A percentile compares a stretch with the other conserved stretches of the same genome.
phyloP scores from a whole-genome alignment of 1,140 invertebrate genomes.

The Drosophila nebulosa region DNA sequence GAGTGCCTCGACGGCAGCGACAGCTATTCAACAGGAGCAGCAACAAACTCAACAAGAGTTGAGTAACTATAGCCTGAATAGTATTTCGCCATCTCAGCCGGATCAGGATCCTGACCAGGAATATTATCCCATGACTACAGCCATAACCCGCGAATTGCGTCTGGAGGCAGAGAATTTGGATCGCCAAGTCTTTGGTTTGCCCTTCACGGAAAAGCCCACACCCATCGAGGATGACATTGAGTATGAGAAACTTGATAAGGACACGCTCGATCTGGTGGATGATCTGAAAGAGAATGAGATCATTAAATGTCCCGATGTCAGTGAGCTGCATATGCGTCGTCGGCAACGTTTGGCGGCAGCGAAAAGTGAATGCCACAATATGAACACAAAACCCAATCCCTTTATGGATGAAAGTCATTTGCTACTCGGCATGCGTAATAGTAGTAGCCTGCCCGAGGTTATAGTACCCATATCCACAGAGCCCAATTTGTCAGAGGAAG shows the following conservation, averaged over 20 bases:
- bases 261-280: constrained; percentile 71
- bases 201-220: constrained; percentile 53
- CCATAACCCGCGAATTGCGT: constrained; percentile 90
- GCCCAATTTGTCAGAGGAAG: constrained; percentile 82
- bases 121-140: constrained; percentile 92
- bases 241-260: constrained; percentile 78
- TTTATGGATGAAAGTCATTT: constrained; percentile 62
- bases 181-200: constrained; percentile 86
- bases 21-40: constrained; percentile 73
- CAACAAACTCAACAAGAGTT: constrained; percentile 39
- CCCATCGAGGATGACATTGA: constrained; percentile 47
- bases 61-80: constrained; percentile 69
- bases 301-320: constrained; percentile 64
- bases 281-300: constrained; percentile 78
- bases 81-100: constrained; percentile 19
- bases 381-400: constrained; percentile 41
- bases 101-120: constrained; percentile 90
- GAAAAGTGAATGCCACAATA: constrained; percentile 61
- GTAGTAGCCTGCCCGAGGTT: constrained; percentile 69
- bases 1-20: constrained; percentile 73
- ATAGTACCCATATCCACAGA: constrained; percentile 84
- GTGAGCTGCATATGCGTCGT: constrained; percentile 61
- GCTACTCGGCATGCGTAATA: constrained; percentile 48
- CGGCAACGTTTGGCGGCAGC: constrained; percentile 53
- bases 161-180: constrained; percentile 91